Evolutionary conservation across 2,888 invertebrate species (phyloP), one percentile per base, ranked within the genome.

Genomic region (Julus scandinavius): DNA sequence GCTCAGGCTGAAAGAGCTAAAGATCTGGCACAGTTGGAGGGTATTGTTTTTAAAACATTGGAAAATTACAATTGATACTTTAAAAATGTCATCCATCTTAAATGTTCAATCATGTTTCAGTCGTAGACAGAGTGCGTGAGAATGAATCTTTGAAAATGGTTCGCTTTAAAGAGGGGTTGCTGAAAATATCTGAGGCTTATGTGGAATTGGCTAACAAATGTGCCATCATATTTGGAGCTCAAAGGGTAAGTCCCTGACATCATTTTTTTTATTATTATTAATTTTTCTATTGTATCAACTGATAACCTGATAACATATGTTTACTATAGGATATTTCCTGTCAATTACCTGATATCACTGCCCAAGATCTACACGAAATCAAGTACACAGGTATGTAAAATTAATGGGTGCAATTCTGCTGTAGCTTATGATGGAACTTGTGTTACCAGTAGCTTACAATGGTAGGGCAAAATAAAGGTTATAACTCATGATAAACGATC

Each of bases 121-220:
- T 93, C 89, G 91, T 92, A 88, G 93, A 93, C 88, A 91, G 92
- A 88, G 91, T 93, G 2, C 91, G 92, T 85, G 94, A 94, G 90
- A 93, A 93, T 91, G 94, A 94, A 91, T 93, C 93, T 20, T 92
- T 93, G 0, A 94, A 94, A 90, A 90, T 93, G 90, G 93, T 93
- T 17, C 91, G 93, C 15, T 90, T 93, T 41, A 93, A 93, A 90
- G 93, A 93, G 90, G 93, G 93, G 1, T 90, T 94, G 45, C 90
- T 92, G 38, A 93, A 93, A 90, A 91, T 93, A 83, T 93, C 93
- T 5, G 92, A 93, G 83, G 92, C 93, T n/a, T 93, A 93, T 91
- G 90, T 93, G n/a, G 93, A 93, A 72, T 90, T 93, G 90, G 92
- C 93, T 9, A 91, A 92, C 87, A 93, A 93, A 90, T 92, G 93